Conservation (phyloP, 2,888 invertebrate species). For the Orthosia gothica region DNA sequence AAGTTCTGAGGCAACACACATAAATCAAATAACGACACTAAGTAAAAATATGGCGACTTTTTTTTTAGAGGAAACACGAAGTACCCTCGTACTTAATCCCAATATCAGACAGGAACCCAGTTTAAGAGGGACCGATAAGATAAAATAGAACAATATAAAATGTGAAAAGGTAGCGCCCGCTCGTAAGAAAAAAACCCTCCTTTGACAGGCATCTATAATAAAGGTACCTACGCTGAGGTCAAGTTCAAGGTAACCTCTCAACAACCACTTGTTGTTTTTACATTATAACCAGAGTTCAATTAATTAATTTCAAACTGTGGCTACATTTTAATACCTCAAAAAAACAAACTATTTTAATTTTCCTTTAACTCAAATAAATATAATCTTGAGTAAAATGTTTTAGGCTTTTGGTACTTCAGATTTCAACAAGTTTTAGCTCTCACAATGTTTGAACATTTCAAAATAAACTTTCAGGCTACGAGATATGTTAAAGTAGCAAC, state of each 20-base stretch:
- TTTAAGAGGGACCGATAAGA: not conserved
- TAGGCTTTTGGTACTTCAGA: not conserved
- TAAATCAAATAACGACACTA: too few relatives aligned
- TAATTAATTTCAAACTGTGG: conserved; percentile 10
- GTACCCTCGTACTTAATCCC: too few relatives aligned
- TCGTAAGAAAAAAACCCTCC: conserved; percentile 8
- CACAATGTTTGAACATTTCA: conserved; percentile 2
- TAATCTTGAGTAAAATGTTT: conserved; percentile 1
- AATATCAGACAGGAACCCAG: not conserved
- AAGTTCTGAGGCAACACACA: too few relatives aligned
- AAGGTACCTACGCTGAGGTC: conserved; percentile 12
- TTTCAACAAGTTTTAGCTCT: conserved; percentile 23
- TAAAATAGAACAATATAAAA: conserved; percentile 17
- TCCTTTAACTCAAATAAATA: not conserved
- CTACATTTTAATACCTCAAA: conserved; percentile 9
- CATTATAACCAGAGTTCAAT: not conserved
- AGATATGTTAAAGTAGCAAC: not conserved
- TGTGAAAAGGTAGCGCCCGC: not conserved
- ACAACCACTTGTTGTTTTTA: conserved; percentile 26
- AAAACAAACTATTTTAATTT: not conserved
- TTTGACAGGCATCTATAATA: conserved; percentile 3
- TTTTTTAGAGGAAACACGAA: not conserved
- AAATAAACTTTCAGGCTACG: conserved; percentile 1
- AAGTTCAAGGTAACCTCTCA: conserved; percentile 26
- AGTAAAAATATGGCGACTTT: too few relatives aligned